A percentile compares a stretch with the other conserved stretches of the same genome.
phyloP scores from a whole-genome alignment of 2,888 invertebrate species.

The Anaspis maculata region DNA sequence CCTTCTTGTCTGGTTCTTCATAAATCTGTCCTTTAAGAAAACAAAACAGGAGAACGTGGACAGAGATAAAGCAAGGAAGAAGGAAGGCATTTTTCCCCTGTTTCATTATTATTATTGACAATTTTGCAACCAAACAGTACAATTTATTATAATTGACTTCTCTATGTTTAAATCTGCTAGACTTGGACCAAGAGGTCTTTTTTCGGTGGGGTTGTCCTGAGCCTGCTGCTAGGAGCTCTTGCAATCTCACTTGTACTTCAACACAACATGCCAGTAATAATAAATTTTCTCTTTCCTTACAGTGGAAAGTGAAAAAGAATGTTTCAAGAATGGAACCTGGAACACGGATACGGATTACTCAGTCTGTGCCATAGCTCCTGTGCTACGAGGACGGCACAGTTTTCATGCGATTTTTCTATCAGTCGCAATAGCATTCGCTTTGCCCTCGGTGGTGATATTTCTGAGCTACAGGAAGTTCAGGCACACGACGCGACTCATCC shows the following conservation, averaged over 20 bases:
- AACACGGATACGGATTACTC: constrained; percentile 50
- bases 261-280: not conserved
- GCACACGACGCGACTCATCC: constrained; percentile 43
- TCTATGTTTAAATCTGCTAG: no score
- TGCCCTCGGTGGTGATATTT: constrained; percentile 53
- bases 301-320: constrained; percentile 54
- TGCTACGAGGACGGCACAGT: constrained; percentile 45
- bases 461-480: constrained; percentile 48
- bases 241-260: not conserved
- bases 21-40: no score
- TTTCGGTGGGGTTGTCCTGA: no score
- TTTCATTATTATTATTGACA: no score
- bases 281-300: constrained; percentile 16
- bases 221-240: no score
- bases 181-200: no score
- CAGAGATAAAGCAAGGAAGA: no score
- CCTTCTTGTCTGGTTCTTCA: no score
- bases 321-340: constrained; percentile 50
- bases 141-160: no score
- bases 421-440: constrained; percentile 45
- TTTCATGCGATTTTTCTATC: constrained; percentile 49
- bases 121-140: no score
- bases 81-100: no score
- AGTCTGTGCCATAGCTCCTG: constrained; percentile 49
- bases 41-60: no score